Percentiles rank a stretch among this genome's conserved stretches.
Conservation (phyloP, 2,113 vertebrate species). For the Trachemys scripta region DNA sequence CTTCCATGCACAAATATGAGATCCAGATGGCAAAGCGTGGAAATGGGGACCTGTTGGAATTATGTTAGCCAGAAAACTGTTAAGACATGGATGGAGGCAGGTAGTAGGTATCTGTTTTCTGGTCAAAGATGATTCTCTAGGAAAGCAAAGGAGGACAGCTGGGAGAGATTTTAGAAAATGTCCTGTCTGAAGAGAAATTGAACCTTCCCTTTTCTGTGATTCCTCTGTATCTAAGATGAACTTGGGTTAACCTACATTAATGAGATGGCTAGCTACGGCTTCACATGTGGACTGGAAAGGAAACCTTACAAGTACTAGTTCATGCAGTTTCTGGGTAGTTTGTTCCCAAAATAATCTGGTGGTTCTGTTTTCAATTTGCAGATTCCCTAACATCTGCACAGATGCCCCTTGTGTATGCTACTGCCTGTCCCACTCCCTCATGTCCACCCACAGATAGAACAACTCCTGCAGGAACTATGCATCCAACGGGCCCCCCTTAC, state of each 20-base stretch:
- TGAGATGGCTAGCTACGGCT: not conserved
- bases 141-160: not conserved
- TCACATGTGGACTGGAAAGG: not conserved
- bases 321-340: not conserved
- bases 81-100: slow-evolving; percentile 15
- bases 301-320: not conserved
- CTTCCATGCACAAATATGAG: slow-evolving; percentile 62
- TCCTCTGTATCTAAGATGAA: not conserved
- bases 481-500: not conserved
- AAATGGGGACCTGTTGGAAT: slow-evolving; percentile 20
- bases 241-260: not conserved
- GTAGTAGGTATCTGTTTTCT: not conserved
- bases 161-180: not conserved
- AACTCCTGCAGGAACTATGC: not conserved
- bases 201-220: accelerated
- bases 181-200: not conserved
- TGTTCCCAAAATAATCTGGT: not conserved
- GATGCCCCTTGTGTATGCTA: not conserved
- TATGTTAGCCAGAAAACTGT: slow-evolving; percentile 19
- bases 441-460: not conserved
- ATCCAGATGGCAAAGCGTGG: slow-evolving; percentile 65
- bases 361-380: not conserved
- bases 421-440: not conserved
- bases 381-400: not conserved
- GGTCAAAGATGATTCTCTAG: not conserved